Base-by-base conservation (phyloP, 1,140 invertebrate genomes). In the Samia ricini region DNA sequence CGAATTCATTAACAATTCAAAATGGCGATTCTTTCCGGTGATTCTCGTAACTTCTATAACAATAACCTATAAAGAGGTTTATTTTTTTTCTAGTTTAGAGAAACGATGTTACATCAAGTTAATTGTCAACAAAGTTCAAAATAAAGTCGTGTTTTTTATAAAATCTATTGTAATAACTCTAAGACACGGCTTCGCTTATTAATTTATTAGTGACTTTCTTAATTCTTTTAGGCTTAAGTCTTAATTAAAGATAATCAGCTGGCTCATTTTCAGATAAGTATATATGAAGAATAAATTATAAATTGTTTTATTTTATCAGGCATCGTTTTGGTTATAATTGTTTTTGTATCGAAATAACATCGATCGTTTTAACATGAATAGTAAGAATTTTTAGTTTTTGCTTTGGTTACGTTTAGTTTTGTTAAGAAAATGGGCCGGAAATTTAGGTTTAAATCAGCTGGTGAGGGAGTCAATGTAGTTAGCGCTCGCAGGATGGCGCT, bases 401-500 rank as follows among this genome's bases (percentile, higher is more conserved):
- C 8, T 26, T 26, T 26, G 4, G 26, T 8, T 26, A 3, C 26
- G n/a, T 15, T 1, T 1, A 1, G 12, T 12, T n/a, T n/a, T 42
- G 1, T 42, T 42, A 24, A 59, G 61, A 67, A 63, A 67, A 74
- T 75, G 74, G 64, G 74, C 75, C 77, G 69, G 74, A 61, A 58
- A 60, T 60, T 48, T 72, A 64, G 63, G 52, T 73, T 55, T 72
- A 74, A 68, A 74, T 65, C 81, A 79, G 81, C 83, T 85, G 83
- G 83, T 81, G 69, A 72, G 80, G 80, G 83, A 79, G 71, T 66
- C 83, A 85, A 83, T 36, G 75, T 83, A 83, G 76, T 56, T 66
- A 72, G 68, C 71, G 61, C 49, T 54, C 4, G n/a, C n/a, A n/a
- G n/a, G 33, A 42, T 4, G 33, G 15, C 8, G 33, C 12, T 42